Evolutionary conservation across 1,140 invertebrate genomes (phyloP), one percentile per base, ranked within the genome.

Genomic region (Musca vetustissima): DNA sequence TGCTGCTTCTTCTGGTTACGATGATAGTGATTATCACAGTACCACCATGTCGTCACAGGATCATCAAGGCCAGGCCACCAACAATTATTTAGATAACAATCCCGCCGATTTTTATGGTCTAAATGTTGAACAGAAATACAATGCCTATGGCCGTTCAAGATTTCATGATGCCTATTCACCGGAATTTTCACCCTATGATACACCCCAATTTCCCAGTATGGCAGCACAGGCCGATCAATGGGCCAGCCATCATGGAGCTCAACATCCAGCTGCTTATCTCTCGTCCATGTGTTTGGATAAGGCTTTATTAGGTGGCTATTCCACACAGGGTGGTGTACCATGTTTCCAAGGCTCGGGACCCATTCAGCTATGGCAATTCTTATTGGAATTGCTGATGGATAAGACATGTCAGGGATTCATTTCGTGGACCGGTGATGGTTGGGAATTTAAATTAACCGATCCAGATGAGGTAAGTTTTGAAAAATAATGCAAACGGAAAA

Each of bases 381-480:
- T 99, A 47, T 84, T 99, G 66, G 97, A 98, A 84, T 87, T 98
- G 25, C 85, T 99, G 25, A 98, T 97, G 65, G 97, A 99, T 85
- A 98, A 98, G 84, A 90, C 91, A 53, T 98, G 96, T 84, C 95
- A 98, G 83, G 89, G 91, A 24, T 98, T 98, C 81, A 98, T 99
- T 77, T 95, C 93, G 69, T 99, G 97, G 97, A 98, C 96, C 4
- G 96, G 96, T 47, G 96, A 98, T 81, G 96, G 96, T 55, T 98
- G 97, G 97, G 97, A 98, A 84, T 98, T 98, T 84, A 98, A 98
- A 83, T 86, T 99, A n/a, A 97, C 95, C 13, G 97, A 98, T 84
- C 97, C 97, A 0, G 96, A 98, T 84, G 97, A 98, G 86, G 87
- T 88, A 55, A 55, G 72, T 69, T 49, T 15, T 11, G 14, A 43